Evolutionary conservation across 2,888 invertebrate genomes (phyloP).

Genomic region (Malacosoma neustria): DNA sequence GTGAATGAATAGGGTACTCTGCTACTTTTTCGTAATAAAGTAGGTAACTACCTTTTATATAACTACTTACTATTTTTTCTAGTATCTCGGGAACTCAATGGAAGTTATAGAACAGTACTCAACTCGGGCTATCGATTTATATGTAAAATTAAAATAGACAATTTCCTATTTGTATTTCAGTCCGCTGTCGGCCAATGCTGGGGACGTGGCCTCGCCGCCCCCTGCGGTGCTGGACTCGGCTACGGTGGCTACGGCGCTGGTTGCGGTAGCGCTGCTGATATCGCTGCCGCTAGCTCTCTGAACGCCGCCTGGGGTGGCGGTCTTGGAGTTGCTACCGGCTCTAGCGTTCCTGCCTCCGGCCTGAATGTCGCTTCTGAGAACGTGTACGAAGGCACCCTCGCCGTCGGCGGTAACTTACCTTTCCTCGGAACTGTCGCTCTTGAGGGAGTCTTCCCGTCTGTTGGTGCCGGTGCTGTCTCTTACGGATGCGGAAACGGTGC

Average conservation of each 20-base stretch:
- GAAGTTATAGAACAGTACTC: no score
- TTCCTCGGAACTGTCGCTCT: background rate
- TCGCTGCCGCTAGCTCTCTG: background rate
- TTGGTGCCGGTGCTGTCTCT: background rate
- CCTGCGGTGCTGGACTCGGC: constrained; percentile 9
- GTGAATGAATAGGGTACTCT: no score
- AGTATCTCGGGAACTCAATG: no score
- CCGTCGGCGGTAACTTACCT: background rate
- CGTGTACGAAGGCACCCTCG: background rate
- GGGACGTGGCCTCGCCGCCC: constrained; percentile 3
- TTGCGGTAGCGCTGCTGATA: constrained; percentile 9
- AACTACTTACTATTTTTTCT: no score
- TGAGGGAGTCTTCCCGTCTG: background rate
- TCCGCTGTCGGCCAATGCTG: background rate
- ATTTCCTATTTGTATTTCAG: background rate
- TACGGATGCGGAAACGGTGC: background rate
- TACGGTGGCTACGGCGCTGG: constrained; percentile 10
- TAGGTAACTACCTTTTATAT: no score
- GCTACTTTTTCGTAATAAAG: no score
- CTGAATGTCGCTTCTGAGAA: background rate
- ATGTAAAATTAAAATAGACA: no score
- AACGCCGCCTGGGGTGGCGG: background rate
- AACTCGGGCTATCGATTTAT: no score
- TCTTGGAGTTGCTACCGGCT: background rate
- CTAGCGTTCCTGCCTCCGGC: background rate